Evolutionary conservation across 2,797 vertebrate genomes (phyloP), one percentile per base, ranked within the genome.

Genomic region (Sebastes nivosus): DNA sequence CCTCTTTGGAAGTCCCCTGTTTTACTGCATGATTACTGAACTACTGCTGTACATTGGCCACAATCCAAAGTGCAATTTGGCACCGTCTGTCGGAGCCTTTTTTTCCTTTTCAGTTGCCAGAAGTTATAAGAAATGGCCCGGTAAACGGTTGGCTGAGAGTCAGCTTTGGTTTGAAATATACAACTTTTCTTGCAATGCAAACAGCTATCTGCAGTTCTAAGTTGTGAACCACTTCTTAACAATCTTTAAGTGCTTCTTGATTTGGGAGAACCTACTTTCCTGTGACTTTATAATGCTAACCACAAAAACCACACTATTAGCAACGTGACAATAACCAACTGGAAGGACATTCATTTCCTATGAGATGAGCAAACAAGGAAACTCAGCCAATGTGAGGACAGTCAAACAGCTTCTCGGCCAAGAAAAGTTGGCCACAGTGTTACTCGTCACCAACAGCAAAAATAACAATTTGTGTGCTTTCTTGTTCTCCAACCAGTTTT

Each of bases 1-100:
- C 54, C 24, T 84, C 25, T 22, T 65, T 67, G 67, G 54, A 77
- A 57, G 63, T 70, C 68, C 25, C 55, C n/a, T 7, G 7, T 68
- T 87, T 80, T 82, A 74, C 71, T 64, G 69, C 42, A 32, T 10
- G 24, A 73, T 81, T 38, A 72, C 61, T 32, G 50, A 89, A 71
- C 75, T 65, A 6, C 73, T 84, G 67, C 27, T 82, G 61, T 18
- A 42, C 66, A 10, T 27, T 85, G 85, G 89, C 71, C 29, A 24
- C 54, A 22, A 9, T 74, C 76, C 88, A 88, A 72, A 82, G 34
- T 72, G 64, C 80, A 32, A 78, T 83, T 84, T 79, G 72, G 67
- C 83, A 81, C 50, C 6, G 14, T 84, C 61, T 61, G 77, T 25
- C 36, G 67, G 67, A 77, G 75, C 71, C 70, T 59, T 77, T 59